Conservation (phyloP, 2,888 invertebrate genomes). For the Andrena chrysosceles region DNA sequence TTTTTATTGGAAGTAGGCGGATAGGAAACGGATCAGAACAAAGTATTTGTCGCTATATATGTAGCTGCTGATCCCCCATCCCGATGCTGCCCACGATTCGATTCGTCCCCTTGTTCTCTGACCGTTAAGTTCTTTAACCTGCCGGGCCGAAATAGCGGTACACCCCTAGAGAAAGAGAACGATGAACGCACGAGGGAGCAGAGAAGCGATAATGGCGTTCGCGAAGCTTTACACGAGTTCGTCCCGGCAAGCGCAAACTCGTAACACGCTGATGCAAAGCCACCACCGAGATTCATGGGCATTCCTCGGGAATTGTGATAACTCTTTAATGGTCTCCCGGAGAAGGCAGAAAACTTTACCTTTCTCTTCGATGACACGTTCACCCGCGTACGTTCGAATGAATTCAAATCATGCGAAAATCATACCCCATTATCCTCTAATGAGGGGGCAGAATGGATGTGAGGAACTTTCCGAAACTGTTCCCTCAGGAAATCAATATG, state of each 20-base stretch:
- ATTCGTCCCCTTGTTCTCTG: constrained; percentile 79
- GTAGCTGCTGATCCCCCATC: constrained; percentile 52
- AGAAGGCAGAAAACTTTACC: background rate
- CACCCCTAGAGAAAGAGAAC: constrained; percentile 64
- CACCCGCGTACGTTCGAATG: background rate
- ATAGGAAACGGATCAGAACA: constrained; percentile 78
- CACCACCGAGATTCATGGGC: constrained; percentile 38
- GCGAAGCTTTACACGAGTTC: constrained; percentile 61
- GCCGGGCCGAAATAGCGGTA: constrained; percentile 65
- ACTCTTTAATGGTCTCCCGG: background rate
- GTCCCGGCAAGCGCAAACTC: constrained; percentile 47
- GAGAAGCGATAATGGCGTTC: constrained; percentile 65
- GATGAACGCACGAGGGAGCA: constrained; percentile 47
- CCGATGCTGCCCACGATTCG: constrained; percentile 71
- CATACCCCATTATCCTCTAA: constrained; percentile 43
- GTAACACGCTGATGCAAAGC: constrained; percentile 49
- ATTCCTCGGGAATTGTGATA: constrained; percentile 19
- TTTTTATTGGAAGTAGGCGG: constrained; percentile 81
- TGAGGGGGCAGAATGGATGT: constrained; percentile 55
- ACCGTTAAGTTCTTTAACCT: constrained; percentile 78
- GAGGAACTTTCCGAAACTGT: constrained; percentile 72
- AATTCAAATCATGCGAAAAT: constrained; percentile 40
- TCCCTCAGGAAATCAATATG: constrained; percentile 80
- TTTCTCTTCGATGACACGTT: background rate
- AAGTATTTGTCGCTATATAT: constrained; percentile 79